Base-by-base conservation (phyloP, 2,888 invertebrate genomes). In the Yponomeuta plumbellus region DNA sequence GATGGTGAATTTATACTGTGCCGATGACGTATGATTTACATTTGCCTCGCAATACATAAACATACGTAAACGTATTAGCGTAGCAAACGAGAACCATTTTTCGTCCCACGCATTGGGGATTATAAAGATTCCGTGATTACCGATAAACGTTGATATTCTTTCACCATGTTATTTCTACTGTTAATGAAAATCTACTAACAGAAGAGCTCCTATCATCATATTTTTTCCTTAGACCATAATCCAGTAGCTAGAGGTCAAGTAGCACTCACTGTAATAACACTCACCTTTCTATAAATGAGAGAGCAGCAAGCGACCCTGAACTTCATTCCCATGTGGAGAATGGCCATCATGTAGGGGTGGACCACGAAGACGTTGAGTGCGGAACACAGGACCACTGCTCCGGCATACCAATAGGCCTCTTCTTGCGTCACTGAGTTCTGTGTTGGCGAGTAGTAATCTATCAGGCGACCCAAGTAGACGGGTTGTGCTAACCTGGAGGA, bases 301-400 rank as follows among this genome's bases (percentile, higher is more conserved):
- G 96, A 94, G 76, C 96, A 96, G 75, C 95, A 94, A 0, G 96
- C 96, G 0, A 97, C 93, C 17, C 97, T 89, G 78, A 97, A 92
- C 83, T 95, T 94, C 96, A 97, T 96, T 62, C 97, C 97, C 83
- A 96, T 92, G 74, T 96, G 95, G 66, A 95, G 91, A 20, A 96
- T 93, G 21, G 94, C 94, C 92, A 97, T 94, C 94, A 97, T 97
- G 79, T 96, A 97, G 0, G 97, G 96, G 86, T 99, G 99, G 70
- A 96, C 94, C n/a, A 95, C 89, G 72, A 97, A 88, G 26, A 97
- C 94, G 75, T 95, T 95, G 63, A 95, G 77, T 0, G 94, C 94
- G 0, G 96, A 96, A 75, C 95, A 95, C 21, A 95, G 74, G 17
- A 96, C 93, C 40, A 97, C 94, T 4, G 94, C 94, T 0, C 89